Evolutionary conservation across 2,888 invertebrate species (phyloP).

Genomic region (Bedellia somnulentella): DNA sequence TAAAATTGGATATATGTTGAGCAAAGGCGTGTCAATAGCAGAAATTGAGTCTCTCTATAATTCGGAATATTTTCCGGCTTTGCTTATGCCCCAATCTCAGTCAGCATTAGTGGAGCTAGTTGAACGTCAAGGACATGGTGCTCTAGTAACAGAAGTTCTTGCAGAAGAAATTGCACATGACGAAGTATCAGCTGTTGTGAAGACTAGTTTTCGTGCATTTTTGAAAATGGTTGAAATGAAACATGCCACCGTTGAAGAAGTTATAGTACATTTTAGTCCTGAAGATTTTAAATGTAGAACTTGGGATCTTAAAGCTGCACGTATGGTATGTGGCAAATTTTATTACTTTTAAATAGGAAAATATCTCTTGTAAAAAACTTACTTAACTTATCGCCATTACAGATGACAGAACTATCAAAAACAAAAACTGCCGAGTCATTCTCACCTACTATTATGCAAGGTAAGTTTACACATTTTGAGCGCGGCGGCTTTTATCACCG

Average conservation of each 20-base stretch:
- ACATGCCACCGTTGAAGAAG: slow-evolving; percentile 81
- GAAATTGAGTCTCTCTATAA: slow-evolving; percentile 79
- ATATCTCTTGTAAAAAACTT: too few relatives aligned
- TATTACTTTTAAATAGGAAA: too few relatives aligned
- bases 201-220: slow-evolving; percentile 83
- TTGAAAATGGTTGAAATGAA: slow-evolving; percentile 82
- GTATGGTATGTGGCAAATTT: slow-evolving; percentile 58
- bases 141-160: slow-evolving; percentile 78
- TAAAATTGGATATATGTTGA: slow-evolving; percentile 76
- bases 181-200: slow-evolving; percentile 75
- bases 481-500: too few relatives aligned
- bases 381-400: too few relatives aligned
- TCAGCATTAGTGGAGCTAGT: slow-evolving; percentile 83
- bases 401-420: too few relatives aligned
- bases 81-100: slow-evolving; percentile 80
- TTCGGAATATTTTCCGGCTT: slow-evolving; percentile 76
- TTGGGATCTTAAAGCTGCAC: slow-evolving; percentile 75
- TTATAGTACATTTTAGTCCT: slow-evolving; percentile 78
- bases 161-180: slow-evolving; percentile 79
- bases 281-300: slow-evolving; percentile 81
- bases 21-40: slow-evolving; percentile 73
- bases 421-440: too few relatives aligned
- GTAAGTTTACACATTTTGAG: too few relatives aligned
- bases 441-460: too few relatives aligned
- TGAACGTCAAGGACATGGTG: slow-evolving; percentile 80